phyloP scores from a whole-genome alignment of 2,113 vertebrate genomes.

The Phylloscopus trochilus region DNA sequence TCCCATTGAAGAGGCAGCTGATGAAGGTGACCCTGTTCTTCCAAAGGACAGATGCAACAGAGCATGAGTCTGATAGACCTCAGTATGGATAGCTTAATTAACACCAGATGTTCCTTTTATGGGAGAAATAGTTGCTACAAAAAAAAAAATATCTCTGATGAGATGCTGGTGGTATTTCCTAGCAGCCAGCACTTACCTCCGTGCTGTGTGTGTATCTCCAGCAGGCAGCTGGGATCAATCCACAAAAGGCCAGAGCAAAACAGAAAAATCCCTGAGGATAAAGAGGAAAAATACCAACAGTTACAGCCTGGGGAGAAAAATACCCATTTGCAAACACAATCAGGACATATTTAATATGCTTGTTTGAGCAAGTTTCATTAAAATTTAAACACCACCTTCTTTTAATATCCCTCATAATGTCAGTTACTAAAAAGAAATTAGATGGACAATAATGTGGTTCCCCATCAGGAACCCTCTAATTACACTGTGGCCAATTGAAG shows the following conservation, averaged over 20 bases:
- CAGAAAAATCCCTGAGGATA: conserved; percentile 71
- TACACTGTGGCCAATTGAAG: background rate
- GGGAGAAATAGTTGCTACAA: background rate
- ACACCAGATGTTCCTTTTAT: background rate
- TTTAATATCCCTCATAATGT: background rate
- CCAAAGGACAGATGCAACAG: background rate
- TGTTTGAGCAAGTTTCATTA: background rate
- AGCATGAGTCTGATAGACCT: background rate
- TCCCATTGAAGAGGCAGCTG: background rate
- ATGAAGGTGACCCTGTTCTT: background rate
- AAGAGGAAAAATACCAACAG: background rate
- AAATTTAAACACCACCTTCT: background rate
- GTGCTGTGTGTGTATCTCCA: conserved; percentile 56
- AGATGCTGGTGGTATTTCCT: background rate
- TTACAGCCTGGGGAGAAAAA: background rate
- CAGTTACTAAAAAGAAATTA: background rate
- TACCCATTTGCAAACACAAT: background rate
- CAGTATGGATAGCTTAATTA: background rate
- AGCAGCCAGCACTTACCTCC: conserved; percentile 58
- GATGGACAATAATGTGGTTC: background rate
- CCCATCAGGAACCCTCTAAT: background rate
- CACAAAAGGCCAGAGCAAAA: conserved; percentile 67
- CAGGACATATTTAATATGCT: background rate
- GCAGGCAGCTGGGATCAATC: conserved; percentile 56
- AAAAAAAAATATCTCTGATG: background rate